phyloP scores from a whole-genome alignment of 2,888 invertebrate species.

The Tethea ocularis region DNA sequence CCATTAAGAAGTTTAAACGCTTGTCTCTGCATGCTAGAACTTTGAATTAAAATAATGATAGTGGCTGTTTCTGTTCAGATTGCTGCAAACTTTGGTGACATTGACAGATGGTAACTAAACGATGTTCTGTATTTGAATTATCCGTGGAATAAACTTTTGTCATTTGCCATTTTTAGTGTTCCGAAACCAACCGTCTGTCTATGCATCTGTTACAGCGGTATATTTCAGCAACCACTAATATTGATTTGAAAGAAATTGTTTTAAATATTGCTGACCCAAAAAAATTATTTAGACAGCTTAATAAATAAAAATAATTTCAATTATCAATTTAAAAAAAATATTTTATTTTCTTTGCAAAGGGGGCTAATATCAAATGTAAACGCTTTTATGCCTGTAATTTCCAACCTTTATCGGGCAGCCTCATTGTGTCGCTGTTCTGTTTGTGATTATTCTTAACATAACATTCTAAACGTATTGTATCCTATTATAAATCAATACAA shows the following conservation, averaged over 20 bases:
- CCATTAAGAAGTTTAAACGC: slow-evolving; percentile 49
- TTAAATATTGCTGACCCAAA: no score
- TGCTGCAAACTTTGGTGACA: slow-evolving; percentile 12
- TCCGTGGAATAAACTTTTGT: neutral
- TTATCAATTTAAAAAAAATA: no score
- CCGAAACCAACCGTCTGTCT: neutral
- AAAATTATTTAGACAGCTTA: no score
- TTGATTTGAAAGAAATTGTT: no score
- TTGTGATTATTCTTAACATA: neutral
- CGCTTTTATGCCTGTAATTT: no score
- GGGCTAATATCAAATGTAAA: no score
- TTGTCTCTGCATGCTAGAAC: slow-evolving; percentile 26
- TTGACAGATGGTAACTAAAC: slow-evolving; percentile 14
- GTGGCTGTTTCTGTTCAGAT: slow-evolving; percentile 23
- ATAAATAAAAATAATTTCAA: no score
- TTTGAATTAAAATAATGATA: slow-evolving; percentile 40
- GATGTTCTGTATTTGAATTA: slow-evolving; percentile 14
- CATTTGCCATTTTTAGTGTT: neutral
- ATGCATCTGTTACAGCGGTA: no score
- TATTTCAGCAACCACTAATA: no score
- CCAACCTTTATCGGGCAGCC: neutral
- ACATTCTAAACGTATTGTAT: no score
- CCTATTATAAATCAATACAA: no score
- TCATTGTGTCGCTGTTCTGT: neutral
- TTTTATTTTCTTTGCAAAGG: no score